Percentiles rank a stretch among this genome's conserved stretches.
Conservation (phyloP, 2,888 invertebrate species). For the Biston stratarius region DNA sequence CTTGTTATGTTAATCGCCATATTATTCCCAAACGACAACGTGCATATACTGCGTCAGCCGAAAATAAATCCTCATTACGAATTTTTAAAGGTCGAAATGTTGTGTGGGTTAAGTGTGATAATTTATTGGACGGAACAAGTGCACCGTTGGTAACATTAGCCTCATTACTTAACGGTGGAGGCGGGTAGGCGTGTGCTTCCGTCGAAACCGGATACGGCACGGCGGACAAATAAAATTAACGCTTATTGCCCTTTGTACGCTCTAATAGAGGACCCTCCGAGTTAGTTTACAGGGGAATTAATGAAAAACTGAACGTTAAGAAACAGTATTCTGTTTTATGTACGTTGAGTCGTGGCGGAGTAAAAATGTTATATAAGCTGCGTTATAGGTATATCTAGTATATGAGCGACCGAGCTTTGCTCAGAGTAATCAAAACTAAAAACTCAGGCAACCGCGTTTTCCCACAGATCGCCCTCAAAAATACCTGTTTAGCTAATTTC, state of each 20-base stretch:
- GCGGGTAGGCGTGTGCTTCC: constrained; percentile 82
- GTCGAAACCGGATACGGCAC: constrained; percentile 78
- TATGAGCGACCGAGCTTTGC: too few relatives aligned
- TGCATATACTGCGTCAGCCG: not conserved
- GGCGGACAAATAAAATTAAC: constrained; percentile 81
- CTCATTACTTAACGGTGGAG: constrained; percentile 83
- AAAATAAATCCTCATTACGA: constrained; percentile 39
- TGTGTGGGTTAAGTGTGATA: constrained; percentile 44
- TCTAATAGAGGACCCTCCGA: constrained; percentile 32
- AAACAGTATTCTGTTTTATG: not conserved
- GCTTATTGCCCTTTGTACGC: constrained; percentile 64
- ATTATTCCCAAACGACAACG: not conserved
- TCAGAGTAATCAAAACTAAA: too few relatives aligned
- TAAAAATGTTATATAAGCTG: too few relatives aligned
- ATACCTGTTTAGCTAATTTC: too few relatives aligned
- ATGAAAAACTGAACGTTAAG: constrained; percentile 10
- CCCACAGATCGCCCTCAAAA: too few relatives aligned
- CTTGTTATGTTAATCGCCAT: too few relatives aligned
- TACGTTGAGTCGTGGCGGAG: not conserved
- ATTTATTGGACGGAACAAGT: constrained; percentile 62
- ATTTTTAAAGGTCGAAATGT: constrained; percentile 52
- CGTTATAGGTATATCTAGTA: too few relatives aligned
- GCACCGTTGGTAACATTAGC: constrained; percentile 71
- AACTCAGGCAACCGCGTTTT: too few relatives aligned
- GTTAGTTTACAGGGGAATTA: constrained; percentile 38